Evolutionary conservation across 2,888 invertebrate genomes (phyloP), one percentile per base, ranked within the genome.

Genomic region (Lottia scabra): DNA sequence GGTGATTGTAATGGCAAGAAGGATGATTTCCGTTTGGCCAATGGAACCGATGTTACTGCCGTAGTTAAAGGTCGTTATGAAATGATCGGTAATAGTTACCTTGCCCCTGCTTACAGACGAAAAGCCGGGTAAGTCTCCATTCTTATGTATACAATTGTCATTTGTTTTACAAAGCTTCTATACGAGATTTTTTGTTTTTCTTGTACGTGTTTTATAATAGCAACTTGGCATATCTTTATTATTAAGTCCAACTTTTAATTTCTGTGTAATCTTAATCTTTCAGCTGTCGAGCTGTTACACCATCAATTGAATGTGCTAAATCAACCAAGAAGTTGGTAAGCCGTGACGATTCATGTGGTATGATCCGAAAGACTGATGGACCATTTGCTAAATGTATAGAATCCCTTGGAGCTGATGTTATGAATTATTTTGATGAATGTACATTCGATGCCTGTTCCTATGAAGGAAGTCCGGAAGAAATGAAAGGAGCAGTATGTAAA

Each of bases 1-100:
- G 83, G 83, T n/a, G 76, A 82, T 72, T 83, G 83, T 66, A 79
- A 82, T 66, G 79, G 79, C 0, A 64, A 63, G 12, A 68, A 74
- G 26, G 78, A 81, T 65, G 82, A 82, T 63, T 75, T 70, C 56
- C 63, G 69, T 15, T 77, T 77, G 8, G 75, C 71, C 46, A 63
- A 78, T 8, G 78, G 79, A 45, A 65, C 16, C 16, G 77, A 80
- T 27, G 79, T 78, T n/a, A 68, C 73, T 16, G 67, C 43, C 19
- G 56, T 66, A 13, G 68, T 75, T 48, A 75, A 72, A 26, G 56
- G 23, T 2, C 19, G 56, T 23, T 74, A 63, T 67, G 67, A 68
- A 2, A 68, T 67, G 30, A 75, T 81, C 46, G 81, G 80, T n/a
- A 68, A 67, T 38, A 79, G 79, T 63, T 80, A 75, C 62, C 48